A percentile compares a stretch with the other conserved stretches of the same genome.
These are phyloP conservation scores for Hypolimnas misippus DNA, from an alignment of 2,888 invertebrate genomes.

Conservation along the genomic window DNA sequence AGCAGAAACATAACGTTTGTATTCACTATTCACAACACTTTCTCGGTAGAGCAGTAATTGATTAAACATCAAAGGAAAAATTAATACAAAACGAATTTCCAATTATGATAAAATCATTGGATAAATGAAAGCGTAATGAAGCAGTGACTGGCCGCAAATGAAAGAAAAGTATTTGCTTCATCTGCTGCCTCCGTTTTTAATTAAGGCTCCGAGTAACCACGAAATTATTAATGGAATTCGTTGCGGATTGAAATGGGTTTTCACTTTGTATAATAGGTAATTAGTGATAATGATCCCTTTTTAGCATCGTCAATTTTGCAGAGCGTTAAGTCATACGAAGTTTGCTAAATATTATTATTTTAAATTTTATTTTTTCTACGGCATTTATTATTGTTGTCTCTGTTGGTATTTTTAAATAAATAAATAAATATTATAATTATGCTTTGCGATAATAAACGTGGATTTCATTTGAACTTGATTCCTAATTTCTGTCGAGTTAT, in stretches of 20 bases:
- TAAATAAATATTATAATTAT: too few relatives aligned
- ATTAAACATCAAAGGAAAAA: neutral
- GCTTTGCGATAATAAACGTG: too few relatives aligned
- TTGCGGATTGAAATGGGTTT: neutral
- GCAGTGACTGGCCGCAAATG: neutral
- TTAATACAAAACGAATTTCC: neutral
- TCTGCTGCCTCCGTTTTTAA: slow-evolving; percentile 4
- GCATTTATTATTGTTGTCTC: too few relatives aligned
- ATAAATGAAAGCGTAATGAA: neutral
- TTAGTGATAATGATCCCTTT: too few relatives aligned
- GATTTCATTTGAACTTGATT: too few relatives aligned
- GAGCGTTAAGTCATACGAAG: too few relatives aligned
- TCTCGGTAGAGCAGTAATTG: neutral
- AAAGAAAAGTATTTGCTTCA: slow-evolving; percentile 6
- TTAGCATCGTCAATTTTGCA: too few relatives aligned
- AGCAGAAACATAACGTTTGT: too few relatives aligned
- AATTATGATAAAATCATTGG: neutral
- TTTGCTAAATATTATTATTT: too few relatives aligned
- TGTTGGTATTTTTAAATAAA: too few relatives aligned
- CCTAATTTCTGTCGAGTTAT: too few relatives aligned
- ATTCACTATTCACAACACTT: neutral
- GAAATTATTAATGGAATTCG: slow-evolving; percentile 4
- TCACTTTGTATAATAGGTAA: neutral
- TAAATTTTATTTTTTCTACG: too few relatives aligned
- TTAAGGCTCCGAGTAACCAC: slow-evolving; percentile 1